A percentile compares a stretch with the other conserved stretches of the same genome.
phyloP scores from a whole-genome alignment of 2,113 vertebrate genomes.

The Excalfactoria chinensis region DNA sequence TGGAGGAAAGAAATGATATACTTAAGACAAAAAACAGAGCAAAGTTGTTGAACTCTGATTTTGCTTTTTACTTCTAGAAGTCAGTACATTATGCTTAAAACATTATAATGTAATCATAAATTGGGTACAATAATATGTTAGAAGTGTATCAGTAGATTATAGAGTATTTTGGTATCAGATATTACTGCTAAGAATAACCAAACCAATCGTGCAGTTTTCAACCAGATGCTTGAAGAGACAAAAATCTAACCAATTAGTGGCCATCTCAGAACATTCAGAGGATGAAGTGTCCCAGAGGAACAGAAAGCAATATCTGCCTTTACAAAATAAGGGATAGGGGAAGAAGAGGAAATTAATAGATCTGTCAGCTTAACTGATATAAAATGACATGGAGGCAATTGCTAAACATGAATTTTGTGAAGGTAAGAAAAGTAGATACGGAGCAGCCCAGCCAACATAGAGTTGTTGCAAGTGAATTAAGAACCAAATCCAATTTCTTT shows the following conservation, averaged over 20 bases:
- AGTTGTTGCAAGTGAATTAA: not conserved
- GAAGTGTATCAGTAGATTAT: too few relatives aligned
- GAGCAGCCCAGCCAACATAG: not conserved
- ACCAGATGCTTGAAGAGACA: not conserved
- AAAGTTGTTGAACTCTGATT: not conserved
- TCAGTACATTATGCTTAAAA: not conserved
- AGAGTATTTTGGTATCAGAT: not conserved
- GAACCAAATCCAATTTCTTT: not conserved
- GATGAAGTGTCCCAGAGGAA: not conserved
- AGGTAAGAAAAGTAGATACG: not conserved
- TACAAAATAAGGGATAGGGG: not conserved
- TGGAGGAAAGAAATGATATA: not conserved
- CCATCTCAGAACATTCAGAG: not conserved
- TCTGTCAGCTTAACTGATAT: constrained; percentile 17
- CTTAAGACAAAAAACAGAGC: not conserved
- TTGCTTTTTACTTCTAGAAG: not conserved
- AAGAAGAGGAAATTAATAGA: constrained; percentile 37
- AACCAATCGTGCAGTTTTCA: not conserved
- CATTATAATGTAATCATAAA: not conserved
- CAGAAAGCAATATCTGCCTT: constrained; percentile 8
- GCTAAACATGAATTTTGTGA: not conserved
- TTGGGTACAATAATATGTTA: fast-evolving
- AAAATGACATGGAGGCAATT: constrained; percentile 4
- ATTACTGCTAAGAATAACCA: not conserved
- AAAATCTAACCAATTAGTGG: not conserved